Conservation (phyloP, 2,113 vertebrate species). For the Coturnix japonica region DNA sequence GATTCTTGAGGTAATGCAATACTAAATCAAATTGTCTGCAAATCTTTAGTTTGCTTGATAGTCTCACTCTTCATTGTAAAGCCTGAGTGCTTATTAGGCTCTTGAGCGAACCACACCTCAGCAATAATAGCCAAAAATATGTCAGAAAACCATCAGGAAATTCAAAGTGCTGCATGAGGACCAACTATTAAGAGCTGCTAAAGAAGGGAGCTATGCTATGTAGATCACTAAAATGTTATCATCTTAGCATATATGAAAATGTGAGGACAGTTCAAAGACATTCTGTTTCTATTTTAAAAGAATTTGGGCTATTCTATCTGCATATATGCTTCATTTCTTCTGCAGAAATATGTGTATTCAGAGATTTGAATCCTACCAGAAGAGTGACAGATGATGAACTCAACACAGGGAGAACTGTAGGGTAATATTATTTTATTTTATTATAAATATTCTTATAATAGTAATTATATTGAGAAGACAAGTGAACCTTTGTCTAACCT, state of each 20-base stretch:
- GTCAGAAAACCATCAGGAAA: not conserved
- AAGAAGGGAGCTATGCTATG: not conserved
- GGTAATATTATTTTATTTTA: not conserved
- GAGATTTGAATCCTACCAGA: not conserved
- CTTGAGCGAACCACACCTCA: not conserved
- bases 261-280: not conserved
- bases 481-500: not conserved
- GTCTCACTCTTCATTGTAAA: constrained; percentile 6
- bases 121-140: not conserved
- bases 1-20: not conserved
- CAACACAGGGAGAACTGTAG: not conserved
- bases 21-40: not conserved
- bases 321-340: not conserved
- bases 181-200: not conserved
- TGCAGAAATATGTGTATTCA: not conserved
- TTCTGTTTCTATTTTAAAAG: not conserved
- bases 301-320: not conserved
- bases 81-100: not conserved
- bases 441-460: not conserved
- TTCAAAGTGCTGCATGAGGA: not conserved
- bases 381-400: not conserved
- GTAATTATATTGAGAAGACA: not conserved
- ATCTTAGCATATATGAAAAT: not conserved
- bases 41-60: not conserved
- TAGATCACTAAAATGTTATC: not conserved